Percentiles rank a stretch among this genome's conserved stretches.
phyloP scores from a whole-genome alignment of 2,888 invertebrate species.

The Podotricha telesiphe region DNA sequence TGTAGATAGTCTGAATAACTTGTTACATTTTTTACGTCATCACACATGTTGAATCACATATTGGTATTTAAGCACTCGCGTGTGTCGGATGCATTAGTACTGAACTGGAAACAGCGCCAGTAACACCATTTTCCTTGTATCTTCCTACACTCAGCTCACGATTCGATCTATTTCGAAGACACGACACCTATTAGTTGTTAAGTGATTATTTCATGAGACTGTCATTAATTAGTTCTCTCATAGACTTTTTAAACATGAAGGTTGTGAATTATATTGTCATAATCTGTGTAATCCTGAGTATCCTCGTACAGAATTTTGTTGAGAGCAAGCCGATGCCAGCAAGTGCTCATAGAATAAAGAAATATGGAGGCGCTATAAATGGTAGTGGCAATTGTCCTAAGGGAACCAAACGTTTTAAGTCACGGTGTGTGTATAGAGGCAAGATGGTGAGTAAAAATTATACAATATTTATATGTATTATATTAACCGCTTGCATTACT shows the following conservation, averaged over 20 bases:
- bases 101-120: neutral
- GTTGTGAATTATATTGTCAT: neutral
- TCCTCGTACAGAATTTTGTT: neutral
- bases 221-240: no score
- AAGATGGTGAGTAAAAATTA: no score
- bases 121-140: constrained; percentile 6
- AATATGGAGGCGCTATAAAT: neutral
- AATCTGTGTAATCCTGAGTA: neutral
- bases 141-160: neutral
- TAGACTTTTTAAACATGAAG: no score
- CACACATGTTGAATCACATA: neutral
- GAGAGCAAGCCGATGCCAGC: neutral
- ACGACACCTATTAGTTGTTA: no score
- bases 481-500: no score
- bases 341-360: neutral
- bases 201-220: no score
- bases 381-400: neutral
- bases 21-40: neutral
- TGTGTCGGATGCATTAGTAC: neutral
- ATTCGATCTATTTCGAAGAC: no score
- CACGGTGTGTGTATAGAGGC: no score
- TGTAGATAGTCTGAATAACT: no score
- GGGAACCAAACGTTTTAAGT: no score
- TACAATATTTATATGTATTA: no score
- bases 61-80: neutral